Conservation (phyloP, 2,113 vertebrate species). For the Cygnus buccinator region DNA sequence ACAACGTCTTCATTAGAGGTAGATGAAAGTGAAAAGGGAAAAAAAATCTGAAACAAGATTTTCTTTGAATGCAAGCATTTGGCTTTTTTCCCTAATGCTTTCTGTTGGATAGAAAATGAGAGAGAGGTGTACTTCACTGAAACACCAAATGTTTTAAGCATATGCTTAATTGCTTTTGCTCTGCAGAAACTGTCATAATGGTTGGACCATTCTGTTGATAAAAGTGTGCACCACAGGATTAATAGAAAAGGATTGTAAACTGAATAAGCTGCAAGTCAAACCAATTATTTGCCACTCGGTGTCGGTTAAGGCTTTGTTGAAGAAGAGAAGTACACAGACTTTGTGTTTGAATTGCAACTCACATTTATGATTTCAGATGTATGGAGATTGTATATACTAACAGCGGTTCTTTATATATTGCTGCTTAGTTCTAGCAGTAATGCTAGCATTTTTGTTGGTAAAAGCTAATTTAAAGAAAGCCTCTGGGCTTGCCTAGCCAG, state of each 20-base stretch:
- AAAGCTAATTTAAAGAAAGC: not conserved
- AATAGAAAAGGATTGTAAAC: not conserved
- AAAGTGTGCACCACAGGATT: not conserved
- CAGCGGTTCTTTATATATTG: not conserved
- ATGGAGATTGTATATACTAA: not conserved
- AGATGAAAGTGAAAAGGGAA: not conserved
- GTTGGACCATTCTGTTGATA: not conserved
- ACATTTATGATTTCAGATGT: not conserved
- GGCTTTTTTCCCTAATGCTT: not conserved
- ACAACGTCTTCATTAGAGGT: not conserved
- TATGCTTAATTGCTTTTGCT: constrained; percentile 16
- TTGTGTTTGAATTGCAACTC: not conserved
- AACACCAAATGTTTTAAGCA: not conserved
- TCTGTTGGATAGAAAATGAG: not conserved
- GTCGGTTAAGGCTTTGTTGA: not conserved
- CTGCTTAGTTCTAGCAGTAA: not conserved
- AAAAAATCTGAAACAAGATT: not conserved
- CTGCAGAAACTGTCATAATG: not conserved
- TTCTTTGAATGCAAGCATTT: not conserved
- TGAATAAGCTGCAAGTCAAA: not conserved
- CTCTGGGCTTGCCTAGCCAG: not conserved
- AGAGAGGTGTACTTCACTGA: not conserved
- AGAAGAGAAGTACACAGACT: not conserved
- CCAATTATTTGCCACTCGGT: not conserved
- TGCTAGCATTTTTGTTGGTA: not conserved